phyloP scores from a whole-genome alignment of 2,113 vertebrate genomes.

The Pachycephala philippinensis region DNA sequence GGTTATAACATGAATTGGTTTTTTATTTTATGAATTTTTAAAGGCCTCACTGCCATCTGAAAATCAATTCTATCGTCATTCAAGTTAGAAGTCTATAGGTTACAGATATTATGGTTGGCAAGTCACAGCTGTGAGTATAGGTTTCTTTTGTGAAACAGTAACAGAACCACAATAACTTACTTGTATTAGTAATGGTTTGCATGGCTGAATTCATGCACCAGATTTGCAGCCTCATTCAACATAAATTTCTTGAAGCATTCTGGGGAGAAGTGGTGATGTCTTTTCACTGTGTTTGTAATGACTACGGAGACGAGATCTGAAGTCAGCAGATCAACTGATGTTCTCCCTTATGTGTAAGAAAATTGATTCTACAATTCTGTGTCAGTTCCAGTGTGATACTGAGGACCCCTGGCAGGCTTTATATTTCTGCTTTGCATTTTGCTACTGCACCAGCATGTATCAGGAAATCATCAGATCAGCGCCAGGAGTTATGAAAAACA shows the following conservation, averaged over 20 bases:
- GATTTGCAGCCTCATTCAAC: not conserved
- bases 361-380: not conserved
- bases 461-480: not conserved
- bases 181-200: not conserved
- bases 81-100: not conserved
- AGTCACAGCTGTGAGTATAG: not conserved
- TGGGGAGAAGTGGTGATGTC: not conserved
- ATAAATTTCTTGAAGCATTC: not conserved
- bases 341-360: not conserved
- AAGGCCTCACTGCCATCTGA: not conserved
- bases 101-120: not conserved
- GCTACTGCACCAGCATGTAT: not conserved
- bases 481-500: not conserved
- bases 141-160: not conserved
- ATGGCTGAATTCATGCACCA: not conserved
- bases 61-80: not conserved
- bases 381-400: not conserved
- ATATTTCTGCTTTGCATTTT: not conserved
- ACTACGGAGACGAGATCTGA: not conserved
- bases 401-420: not conserved
- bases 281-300: not conserved
- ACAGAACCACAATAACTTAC: not conserved
- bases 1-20: not conserved
- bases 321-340: not conserved
- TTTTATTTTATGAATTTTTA: slow-evolving; percentile 17